Percentiles rank a stretch among this genome's conserved stretches.
These are phyloP conservation scores for Psittacula derbiana DNA, from an alignment of 2,797 vertebrate genomes.

Conservation along the genomic window DNA sequence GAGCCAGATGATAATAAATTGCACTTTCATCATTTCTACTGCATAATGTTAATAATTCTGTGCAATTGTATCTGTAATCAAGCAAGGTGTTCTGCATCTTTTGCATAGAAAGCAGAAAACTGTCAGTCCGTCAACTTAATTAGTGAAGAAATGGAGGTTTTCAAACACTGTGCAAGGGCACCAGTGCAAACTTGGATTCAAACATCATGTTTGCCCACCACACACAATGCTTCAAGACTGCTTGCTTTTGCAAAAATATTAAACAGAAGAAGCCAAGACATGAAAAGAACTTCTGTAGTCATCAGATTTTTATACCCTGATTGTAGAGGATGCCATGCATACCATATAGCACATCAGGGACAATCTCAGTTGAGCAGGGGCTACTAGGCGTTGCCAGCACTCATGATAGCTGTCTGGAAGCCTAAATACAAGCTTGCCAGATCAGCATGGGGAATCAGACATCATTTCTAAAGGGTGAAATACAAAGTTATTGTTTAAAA, in stretches of 20 bases:
- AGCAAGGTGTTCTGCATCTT: conserved; percentile 32
- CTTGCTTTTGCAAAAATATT: neutral
- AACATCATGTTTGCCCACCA: neutral
- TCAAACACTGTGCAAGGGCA: conserved; percentile 33
- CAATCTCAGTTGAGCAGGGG: neutral
- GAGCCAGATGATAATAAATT: conserved; percentile 21
- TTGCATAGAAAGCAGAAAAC: conserved; percentile 45
- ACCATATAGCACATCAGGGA: neutral
- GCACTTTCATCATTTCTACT: conserved; percentile 27
- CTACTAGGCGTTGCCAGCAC: neutral
- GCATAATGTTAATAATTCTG: conserved; percentile 41
- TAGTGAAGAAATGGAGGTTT: neutral
- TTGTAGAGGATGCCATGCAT: neutral
- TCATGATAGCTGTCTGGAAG: neutral
- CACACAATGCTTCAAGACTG: neutral
- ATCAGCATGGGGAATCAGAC: neutral
- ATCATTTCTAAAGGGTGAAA: neutral
- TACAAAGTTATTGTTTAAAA: neutral
- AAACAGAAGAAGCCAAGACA: neutral
- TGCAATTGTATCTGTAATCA: conserved; percentile 49
- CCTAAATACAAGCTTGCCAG: neutral
- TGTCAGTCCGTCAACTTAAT: conserved; percentile 21
- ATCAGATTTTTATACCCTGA: neutral
- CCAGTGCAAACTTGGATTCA: neutral
- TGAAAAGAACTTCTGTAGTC: neutral